Base-by-base conservation (phyloP, 1,140 invertebrate genomes). In the Drosophila sp. region DNA sequence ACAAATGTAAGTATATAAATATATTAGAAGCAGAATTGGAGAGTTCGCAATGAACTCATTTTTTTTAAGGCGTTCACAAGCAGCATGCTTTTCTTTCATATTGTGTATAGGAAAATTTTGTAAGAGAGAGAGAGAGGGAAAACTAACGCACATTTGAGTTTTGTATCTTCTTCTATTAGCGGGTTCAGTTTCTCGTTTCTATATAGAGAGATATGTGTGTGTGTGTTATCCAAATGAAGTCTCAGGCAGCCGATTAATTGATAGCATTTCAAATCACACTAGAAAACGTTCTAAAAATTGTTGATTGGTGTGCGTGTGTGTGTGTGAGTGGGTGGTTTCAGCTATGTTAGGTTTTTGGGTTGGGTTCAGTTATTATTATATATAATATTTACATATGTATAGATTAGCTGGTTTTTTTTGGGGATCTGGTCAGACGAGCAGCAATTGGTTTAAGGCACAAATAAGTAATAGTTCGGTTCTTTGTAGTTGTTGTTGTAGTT, bases 371-470 rank as follows among this genome's bases (percentile, higher is more conserved):
- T 50, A 50, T 27, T 35, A 8, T 35, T 35, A 3, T 55, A 62
- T 60, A 57, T 54, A 44, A 27, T 38, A 61, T 33, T 71, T 63
- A 60, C n/a, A 56, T 65, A 27, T 41, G 41, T 40, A 54, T 61
- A 56, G 71, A 35, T 66, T 27, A 38, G 41, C 60, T 68, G 38
- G 61, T 58, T 70, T 38, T 70, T 60, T 44, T 38, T 10, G 8
- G 11, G 25, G 44, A 57, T 61, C 23, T 27, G 68, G 73, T 77
- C 57, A 57, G 35, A 32, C 23, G 57, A 47, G 57, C 54, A 58
- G 75, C 65, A 79, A 66, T 73, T 70, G 70, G 27, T 60, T 63
- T 66, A 80, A 80, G 80, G 69, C 80, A 84, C 80, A 83, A 64
- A 72, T 35, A 64, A 69, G 23, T 70, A 25, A 66, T 76, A 62